phyloP scores from a whole-genome alignment of 2,113 vertebrate genomes.

The Gymnogyps californianus region DNA sequence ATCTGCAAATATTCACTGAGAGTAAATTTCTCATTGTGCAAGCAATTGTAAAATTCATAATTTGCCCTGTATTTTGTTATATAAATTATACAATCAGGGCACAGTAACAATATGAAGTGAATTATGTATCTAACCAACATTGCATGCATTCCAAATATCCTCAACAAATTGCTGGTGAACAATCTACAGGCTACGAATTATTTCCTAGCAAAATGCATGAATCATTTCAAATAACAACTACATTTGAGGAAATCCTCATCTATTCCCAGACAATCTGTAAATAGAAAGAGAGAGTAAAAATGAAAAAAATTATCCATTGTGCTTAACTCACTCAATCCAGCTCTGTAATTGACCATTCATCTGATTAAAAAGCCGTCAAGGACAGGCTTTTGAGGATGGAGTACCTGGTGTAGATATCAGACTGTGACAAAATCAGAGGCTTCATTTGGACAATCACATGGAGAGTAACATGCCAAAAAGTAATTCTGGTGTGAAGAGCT shows the following conservation, averaged over 20 bases:
- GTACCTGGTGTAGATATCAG: not conserved
- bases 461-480: not conserved
- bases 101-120: constrained; percentile 46
- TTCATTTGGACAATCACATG: not conserved
- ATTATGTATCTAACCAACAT: constrained; percentile 50
- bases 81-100: constrained; percentile 58
- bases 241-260: constrained; percentile 32
- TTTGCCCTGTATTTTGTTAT: constrained; percentile 48
- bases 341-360: constrained; percentile 12
- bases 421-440: not conserved
- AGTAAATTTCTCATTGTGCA: constrained; percentile 59
- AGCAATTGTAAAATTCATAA: constrained; percentile 64
- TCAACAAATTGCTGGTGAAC: constrained; percentile 41
- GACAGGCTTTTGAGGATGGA: not conserved
- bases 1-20: constrained; percentile 55
- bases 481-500: not conserved
- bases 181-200: constrained; percentile 6
- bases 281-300: not conserved
- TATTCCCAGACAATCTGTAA: constrained; percentile 30
- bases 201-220: constrained; percentile 35
- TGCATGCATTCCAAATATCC: constrained; percentile 40
- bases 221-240: constrained; percentile 50
- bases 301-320: not conserved
- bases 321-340: not conserved
- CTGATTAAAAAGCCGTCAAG: constrained; percentile 11